These are phyloP conservation scores for Archegozetes longisetosus DNA, from an alignment of 1,140 invertebrate species.

Conservation along the genomic window DNA sequence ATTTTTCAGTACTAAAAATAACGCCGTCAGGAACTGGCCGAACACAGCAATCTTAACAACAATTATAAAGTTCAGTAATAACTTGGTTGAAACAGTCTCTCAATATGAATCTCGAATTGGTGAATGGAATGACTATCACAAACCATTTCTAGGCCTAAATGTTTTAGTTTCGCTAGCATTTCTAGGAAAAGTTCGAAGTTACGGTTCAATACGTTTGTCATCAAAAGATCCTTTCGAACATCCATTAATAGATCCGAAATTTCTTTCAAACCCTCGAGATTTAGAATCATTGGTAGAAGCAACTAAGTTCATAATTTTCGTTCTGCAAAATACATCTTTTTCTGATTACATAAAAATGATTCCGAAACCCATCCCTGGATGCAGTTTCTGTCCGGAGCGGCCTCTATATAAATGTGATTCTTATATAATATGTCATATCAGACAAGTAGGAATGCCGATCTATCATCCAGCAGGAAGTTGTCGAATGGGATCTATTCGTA, in stretches of 20 bases:
- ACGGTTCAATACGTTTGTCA: slow-evolving; percentile 38
- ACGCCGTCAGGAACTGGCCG: too few relatives aligned
- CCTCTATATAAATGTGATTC: neutral
- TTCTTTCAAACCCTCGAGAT: slow-evolving; percentile 46
- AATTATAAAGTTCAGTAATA: too few relatives aligned
- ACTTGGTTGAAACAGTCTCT: too few relatives aligned
- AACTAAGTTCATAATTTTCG: slow-evolving; percentile 13
- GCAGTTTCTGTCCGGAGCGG: slow-evolving; percentile 38
- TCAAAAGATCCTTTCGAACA: slow-evolving; percentile 45
- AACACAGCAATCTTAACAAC: too few relatives aligned
- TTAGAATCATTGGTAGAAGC: slow-evolving; percentile 27
- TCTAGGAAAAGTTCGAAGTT: too few relatives aligned
- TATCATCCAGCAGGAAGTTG: neutral
- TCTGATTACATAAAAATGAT: slow-evolving; percentile 4
- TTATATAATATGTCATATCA: neutral
- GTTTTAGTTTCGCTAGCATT: too few relatives aligned
- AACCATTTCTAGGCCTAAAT: too few relatives aligned
- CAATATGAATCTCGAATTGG: too few relatives aligned
- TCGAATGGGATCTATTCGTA: too few relatives aligned
- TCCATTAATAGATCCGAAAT: slow-evolving; percentile 68
- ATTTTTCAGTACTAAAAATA: too few relatives aligned
- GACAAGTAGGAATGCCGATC: neutral
- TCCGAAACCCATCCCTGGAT: slow-evolving; percentile 36
- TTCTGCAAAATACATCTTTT: slow-evolving; percentile 4
- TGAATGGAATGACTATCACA: too few relatives aligned